Conservation (phyloP, 2,888 invertebrate species). For the Phanerotoma sp. region DNA sequence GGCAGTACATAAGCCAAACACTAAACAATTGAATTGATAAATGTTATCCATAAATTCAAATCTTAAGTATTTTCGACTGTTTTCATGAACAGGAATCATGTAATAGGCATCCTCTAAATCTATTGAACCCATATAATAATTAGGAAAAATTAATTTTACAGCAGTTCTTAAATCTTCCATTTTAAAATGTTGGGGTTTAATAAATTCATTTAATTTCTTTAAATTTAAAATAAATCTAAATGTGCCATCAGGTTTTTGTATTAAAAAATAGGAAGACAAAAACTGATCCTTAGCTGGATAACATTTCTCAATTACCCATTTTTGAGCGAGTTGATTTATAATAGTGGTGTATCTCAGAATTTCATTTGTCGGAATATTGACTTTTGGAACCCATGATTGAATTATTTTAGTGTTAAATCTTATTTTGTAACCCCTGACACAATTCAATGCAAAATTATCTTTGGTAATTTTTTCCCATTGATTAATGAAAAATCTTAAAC, state of each 20-base stretch:
- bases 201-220: slow-evolving; percentile 1
- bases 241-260: background rate
- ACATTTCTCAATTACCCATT: background rate
- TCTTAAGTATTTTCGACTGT: background rate
- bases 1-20: slow-evolving; percentile 4
- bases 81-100: background rate
- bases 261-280: background rate
- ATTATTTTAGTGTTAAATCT: slow-evolving; percentile 1
- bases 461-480: slow-evolving; percentile 20
- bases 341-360: slow-evolving; percentile 12
- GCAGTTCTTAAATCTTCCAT: background rate
- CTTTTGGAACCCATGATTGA: slow-evolving; percentile 2
- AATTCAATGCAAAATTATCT: slow-evolving; percentile 23
- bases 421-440: slow-evolving; percentile 26
- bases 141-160: background rate
- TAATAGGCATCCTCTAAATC: background rate
- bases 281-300: background rate
- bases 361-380: slow-evolving; percentile 12
- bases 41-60: background rate
- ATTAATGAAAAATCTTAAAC: slow-evolving; percentile 16
- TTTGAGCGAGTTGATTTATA: slow-evolving; percentile 10
- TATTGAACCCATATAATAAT: background rate
- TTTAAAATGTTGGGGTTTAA: background rate
- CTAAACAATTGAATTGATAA: slow-evolving; percentile 1
- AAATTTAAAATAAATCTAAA: background rate